Percentiles rank a stretch among this genome's conserved stretches.
Conservation (phyloP, 1,140 invertebrate species). For the Agrypnia vestita region DNA sequence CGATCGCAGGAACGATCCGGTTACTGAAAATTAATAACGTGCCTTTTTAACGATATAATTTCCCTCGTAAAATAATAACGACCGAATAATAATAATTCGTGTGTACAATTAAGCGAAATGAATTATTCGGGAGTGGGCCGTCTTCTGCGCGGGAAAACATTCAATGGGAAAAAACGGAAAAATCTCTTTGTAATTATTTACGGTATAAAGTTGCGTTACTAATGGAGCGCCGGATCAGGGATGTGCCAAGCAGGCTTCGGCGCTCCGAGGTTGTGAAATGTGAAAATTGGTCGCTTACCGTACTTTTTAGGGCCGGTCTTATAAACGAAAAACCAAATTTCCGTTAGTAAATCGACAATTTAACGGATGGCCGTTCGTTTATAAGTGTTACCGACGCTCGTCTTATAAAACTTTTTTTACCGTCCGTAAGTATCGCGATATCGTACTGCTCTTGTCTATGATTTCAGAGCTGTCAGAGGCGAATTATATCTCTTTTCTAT, state of each 20-base stretch:
- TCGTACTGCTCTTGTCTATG: too few relatives aligned
- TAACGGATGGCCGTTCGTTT: too few relatives aligned
- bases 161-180: constrained; percentile 50
- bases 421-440: too few relatives aligned
- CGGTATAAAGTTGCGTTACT: constrained; percentile 51
- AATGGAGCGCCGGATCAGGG: constrained; percentile 40
- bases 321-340: too few relatives aligned
- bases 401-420: too few relatives aligned
- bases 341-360: too few relatives aligned
- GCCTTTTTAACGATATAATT: constrained; percentile 41
- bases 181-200: constrained; percentile 46
- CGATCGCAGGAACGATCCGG: constrained; percentile 16
- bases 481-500: too few relatives aligned
- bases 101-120: constrained; percentile 55
- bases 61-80: constrained; percentile 34
- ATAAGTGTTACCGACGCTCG: too few relatives aligned
- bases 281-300: too few relatives aligned
- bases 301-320: too few relatives aligned
- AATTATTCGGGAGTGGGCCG: constrained; percentile 39
- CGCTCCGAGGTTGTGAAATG: neutral
- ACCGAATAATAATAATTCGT: constrained; percentile 41
- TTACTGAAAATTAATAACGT: constrained; percentile 39
- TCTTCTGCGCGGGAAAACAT: constrained; percentile 41
- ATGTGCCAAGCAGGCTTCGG: neutral
- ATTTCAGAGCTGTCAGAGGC: too few relatives aligned